Base-by-base conservation (phyloP, 2,797 vertebrate genomes). In the Clamator glandarius region DNA sequence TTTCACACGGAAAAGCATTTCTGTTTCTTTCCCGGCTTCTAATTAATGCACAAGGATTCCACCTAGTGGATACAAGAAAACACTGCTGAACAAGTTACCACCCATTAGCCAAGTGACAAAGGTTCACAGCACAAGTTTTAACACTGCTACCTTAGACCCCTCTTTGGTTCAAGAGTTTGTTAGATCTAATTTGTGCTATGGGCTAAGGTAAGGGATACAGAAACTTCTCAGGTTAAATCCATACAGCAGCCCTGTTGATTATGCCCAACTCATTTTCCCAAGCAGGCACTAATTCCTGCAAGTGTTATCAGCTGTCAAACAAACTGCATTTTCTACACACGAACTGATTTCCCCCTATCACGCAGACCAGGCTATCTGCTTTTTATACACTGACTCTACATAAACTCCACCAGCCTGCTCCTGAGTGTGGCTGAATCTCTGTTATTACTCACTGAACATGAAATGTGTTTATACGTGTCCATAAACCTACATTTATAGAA, bases 11-110 rank as follows among this genome's bases (percentile, higher is more conserved):
- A 62, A 85, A 39, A 78, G 29, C 1, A 3, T 8, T 16, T 10
- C 5, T 12, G 11, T 29, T 74, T 50, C n/a, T 54, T 66, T 51
- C 28, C 51, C 82, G 59, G 39, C 15, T 19, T 59, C 24, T 25
- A 55, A 63, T n/a, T 52, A 64, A 57, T 29, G 52, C 33, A 69
- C 44, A 67, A 73, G 76, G 36, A 42, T 95, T 70, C 83, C 85
- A 73, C 57, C 92, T 91, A 33, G 82, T 87, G 94, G 88, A 73
- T 25, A 19, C 7, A 57, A 61, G 36, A 23, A 87, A 63, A 44
- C 59, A 63, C 13, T 1, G 1, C 67, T n/a, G 18, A 92, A 51
- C 29, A 62, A 51, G 50, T 42, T 35, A 28, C 2, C 29, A 8
- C 6, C 11, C 18, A 42, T 19, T 36, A 58, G 26, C 9, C 42